Evolutionary conservation across 2,113 vertebrate species (phyloP).

Genomic region (Chunga burmeisteri): DNA sequence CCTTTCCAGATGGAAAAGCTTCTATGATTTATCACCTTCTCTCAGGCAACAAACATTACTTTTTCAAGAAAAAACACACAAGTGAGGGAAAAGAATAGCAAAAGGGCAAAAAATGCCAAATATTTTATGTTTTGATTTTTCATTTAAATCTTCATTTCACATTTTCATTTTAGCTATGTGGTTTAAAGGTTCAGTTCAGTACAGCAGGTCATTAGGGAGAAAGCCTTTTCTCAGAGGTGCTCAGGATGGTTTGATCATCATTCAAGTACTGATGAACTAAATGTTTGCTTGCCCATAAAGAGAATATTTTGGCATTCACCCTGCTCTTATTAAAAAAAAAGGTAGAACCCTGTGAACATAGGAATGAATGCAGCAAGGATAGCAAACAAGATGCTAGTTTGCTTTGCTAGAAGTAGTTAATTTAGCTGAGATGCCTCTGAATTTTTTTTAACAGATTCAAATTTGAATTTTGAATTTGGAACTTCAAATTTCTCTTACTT

Average conservation of each 20-base stretch:
- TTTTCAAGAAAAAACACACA: neutral
- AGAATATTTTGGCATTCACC: neutral
- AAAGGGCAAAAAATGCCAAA: accelerated
- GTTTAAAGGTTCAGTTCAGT: neutral
- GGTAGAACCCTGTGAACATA: neutral
- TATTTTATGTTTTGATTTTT: neutral
- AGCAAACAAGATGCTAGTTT: neutral
- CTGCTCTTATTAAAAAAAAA: neutral
- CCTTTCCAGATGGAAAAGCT: neutral
- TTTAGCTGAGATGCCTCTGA: neutral
- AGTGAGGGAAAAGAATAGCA: neutral
- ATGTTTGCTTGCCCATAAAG: neutral
- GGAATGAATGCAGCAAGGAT: neutral
- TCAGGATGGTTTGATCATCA: neutral
- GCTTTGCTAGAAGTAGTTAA: neutral
- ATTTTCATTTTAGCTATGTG: neutral
- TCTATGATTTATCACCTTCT: neutral
- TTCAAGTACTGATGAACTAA: slow-evolving; percentile 1
- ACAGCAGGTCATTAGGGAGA: neutral
- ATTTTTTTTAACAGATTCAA: neutral
- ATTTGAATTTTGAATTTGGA: neutral
- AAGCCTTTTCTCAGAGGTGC: neutral
- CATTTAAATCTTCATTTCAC: neutral
- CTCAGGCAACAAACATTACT: neutral
- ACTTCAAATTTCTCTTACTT: neutral